phyloP scores from a whole-genome alignment of 92 coral and sea anemone genomes.

The Umimayanthus chanpuru region DNA sequence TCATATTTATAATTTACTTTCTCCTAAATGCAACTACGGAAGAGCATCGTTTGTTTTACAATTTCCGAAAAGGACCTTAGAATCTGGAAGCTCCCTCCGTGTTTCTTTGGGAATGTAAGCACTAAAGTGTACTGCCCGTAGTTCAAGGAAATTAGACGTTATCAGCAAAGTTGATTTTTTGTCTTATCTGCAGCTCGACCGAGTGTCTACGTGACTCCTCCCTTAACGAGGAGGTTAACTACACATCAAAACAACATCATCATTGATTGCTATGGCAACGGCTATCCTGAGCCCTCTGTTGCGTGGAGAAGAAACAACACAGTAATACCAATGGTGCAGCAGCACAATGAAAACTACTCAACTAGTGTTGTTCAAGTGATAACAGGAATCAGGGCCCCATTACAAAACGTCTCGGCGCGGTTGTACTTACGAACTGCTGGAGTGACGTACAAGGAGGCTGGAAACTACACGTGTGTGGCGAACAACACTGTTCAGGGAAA shows the following conservation, averaged over 20 bases:
- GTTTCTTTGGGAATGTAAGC: no score
- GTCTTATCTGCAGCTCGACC: constrained; percentile 51
- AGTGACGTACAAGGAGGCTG: constrained; percentile 59
- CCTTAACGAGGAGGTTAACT: constrained; percentile 30
- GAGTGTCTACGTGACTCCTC: constrained; percentile 9
- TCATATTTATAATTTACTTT: no score
- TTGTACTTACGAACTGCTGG: constrained; percentile 65
- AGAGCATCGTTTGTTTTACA: no score
- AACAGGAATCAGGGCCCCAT: constrained; percentile 31
- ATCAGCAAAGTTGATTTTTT: neutral
- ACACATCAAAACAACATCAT: constrained; percentile 30
- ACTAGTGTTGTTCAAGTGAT: constrained; percentile 52
- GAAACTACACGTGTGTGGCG: constrained; percentile 70
- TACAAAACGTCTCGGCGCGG: constrained; percentile 55
- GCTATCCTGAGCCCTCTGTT: constrained; percentile 62
- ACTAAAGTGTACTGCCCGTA: no score
- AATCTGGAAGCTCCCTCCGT: no score
- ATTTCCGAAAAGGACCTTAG: no score
- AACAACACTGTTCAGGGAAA: constrained; percentile 21
- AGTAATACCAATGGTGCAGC: neutral
- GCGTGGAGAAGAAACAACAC: constrained; percentile 46
- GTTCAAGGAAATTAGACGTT: no score
- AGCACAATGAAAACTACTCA: neutral
- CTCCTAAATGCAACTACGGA: no score
- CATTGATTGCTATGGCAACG: constrained; percentile 68